Evolutionary conservation across 2,888 invertebrate genomes (phyloP), one percentile per base, ranked within the genome.

Genomic region (Chaitophorus viminalis): DNA sequence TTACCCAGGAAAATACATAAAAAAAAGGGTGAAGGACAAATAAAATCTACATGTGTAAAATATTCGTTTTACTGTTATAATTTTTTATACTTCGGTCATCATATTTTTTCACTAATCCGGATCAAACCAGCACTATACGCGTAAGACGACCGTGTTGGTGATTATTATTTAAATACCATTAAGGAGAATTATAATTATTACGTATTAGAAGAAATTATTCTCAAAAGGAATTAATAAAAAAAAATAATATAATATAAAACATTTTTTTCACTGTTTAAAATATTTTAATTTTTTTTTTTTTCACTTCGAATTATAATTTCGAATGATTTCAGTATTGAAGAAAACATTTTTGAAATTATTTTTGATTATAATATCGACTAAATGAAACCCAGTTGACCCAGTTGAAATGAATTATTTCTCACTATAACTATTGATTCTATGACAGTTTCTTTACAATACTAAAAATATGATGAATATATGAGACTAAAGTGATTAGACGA

Each of bases 11-110:
- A 39, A 60, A 75, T n/a, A n/a, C 25, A 29, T 29, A 52, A 76
- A 54, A 83, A 83, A 54, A 83, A 83, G 33, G 74, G 60, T n/a
- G 74, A 83, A 83, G 83, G 75, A 83, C 60, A 60, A 75, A 74
- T 9, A 54, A 31, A 72, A 74, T 68, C 68, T 70, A 77, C 25
- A 74, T 3, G 31, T 65, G 60, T 25, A 60, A 60, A 54, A 11
- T 6, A 60, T 60, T 36, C 9, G 65, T 68, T 68, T 68, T 81
- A 78, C n/a, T 33, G 29, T 65, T 65, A 36, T 36, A 25, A 31
- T 36, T 65, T n/a, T 29, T 21, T 25, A 14, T 14, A 46, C 46
- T 46, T 46, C 11, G n/a, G 25, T 33, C 36, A 8, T 79, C 36
- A 21, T 29, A 68, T 81, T 39, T 39, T n/a, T 46, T 46, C 33